Conservation (phyloP, 2,113 vertebrate genomes). For the Xenopus laevis region DNA sequence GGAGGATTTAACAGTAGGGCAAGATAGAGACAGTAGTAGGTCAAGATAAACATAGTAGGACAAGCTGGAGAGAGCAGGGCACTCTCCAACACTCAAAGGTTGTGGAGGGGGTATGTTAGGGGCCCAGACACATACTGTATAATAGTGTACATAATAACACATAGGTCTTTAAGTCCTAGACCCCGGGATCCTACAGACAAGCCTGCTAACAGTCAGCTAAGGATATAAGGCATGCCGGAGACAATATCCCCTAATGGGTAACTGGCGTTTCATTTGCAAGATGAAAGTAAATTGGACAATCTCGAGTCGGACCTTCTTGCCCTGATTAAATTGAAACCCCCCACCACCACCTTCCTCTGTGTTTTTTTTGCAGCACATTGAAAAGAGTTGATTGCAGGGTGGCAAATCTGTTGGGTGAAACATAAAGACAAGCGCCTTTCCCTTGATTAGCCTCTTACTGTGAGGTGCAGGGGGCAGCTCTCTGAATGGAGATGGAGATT, state of each 20-base stretch:
- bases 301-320: slow-evolving; percentile 30
- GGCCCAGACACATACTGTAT: no score
- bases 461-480: slow-evolving; percentile 57
- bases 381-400: slow-evolving; percentile 44
- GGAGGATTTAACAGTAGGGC: no score
- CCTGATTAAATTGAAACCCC: slow-evolving; percentile 43
- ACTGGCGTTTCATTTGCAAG: slow-evolving; percentile 5
- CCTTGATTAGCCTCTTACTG: slow-evolving; percentile 64
- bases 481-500: slow-evolving; percentile 62
- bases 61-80: no score
- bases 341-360: slow-evolving; percentile 1
- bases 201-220: no score
- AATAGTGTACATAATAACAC: no score
- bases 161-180: no score
- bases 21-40: no score
- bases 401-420: slow-evolving; percentile 29
- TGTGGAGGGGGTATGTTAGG: no score
- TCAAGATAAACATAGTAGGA: no score
- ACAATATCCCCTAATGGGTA: slow-evolving; percentile 25
- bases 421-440: slow-evolving; percentile 51
- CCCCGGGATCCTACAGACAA: no score
- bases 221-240: background rate
- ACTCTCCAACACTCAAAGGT: no score
- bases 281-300: slow-evolving; percentile 34
- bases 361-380: slow-evolving; percentile 32